phyloP scores from a whole-genome alignment of 2,113 vertebrate species.

The Beaufortia kweichowensis region DNA sequence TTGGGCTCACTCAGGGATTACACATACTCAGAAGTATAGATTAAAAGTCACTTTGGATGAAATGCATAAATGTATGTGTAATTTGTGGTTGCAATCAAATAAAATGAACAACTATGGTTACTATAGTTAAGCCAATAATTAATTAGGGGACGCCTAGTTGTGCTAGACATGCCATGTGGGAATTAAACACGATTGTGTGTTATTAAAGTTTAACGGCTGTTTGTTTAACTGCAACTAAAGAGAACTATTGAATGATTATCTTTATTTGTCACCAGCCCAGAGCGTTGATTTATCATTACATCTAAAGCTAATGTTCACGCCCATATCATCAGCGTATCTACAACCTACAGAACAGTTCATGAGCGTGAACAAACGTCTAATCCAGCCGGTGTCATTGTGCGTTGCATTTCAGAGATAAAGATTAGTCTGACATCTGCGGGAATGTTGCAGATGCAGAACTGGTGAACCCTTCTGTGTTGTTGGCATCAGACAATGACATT shows the following conservation, averaged over 20 bases:
- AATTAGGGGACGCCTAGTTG: too few relatives aligned
- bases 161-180: not conserved
- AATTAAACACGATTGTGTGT: slow-evolving; percentile 17
- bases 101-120: too few relatives aligned
- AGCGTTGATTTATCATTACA: slow-evolving; percentile 16
- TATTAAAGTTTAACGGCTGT: slow-evolving; percentile 19
- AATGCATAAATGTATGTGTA: too few relatives aligned
- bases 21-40: too few relatives aligned
- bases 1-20: not conserved
- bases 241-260: slow-evolving; percentile 20
- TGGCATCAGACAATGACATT: not conserved
- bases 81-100: too few relatives aligned
- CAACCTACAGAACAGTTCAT: not conserved
- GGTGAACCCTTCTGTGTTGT: not conserved
- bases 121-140: too few relatives aligned
- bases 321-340: slow-evolving; percentile 9
- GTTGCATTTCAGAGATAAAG: not conserved
- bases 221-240: not conserved
- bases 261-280: not conserved
- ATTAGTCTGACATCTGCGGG: slow-evolving; percentile 6
- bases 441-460: too few relatives aligned
- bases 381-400: slow-evolving; percentile 6
- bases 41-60: too few relatives aligned
- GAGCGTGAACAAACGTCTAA: not conserved
- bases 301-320: not conserved